phyloP scores from a whole-genome alignment of 1,140 invertebrate genomes.

The Nasonia vitripennis region DNA sequence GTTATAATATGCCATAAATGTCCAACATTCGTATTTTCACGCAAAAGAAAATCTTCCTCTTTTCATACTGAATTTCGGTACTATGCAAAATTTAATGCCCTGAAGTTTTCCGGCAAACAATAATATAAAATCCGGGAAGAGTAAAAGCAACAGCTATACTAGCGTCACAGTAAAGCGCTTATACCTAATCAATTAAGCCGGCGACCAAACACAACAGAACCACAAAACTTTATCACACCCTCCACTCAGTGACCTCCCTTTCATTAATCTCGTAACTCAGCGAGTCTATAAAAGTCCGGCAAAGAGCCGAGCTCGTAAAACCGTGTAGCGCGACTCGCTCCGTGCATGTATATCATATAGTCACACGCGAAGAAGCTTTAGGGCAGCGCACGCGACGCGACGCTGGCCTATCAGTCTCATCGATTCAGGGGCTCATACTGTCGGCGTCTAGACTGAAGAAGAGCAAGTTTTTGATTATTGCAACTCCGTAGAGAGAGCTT shows the following conservation, averaged over 20 bases:
- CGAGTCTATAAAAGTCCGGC: background rate
- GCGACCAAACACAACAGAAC: background rate
- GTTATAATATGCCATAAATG: too few relatives aligned
- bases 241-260: background rate
- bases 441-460: constrained; percentile 10
- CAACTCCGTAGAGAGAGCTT: background rate
- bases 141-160: background rate
- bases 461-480: constrained; percentile 19
- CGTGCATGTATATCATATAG: background rate
- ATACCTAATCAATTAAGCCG: background rate
- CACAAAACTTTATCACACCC: background rate
- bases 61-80: too few relatives aligned
- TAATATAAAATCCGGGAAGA: too few relatives aligned
- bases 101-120: too few relatives aligned
- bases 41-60: too few relatives aligned
- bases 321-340: background rate
- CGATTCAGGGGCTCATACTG: background rate
- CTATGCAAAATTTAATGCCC: too few relatives aligned
- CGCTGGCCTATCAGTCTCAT: background rate
- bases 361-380: background rate
- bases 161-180: background rate
- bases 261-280: background rate
- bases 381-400: background rate
- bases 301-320: background rate
- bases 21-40: too few relatives aligned